Evolutionary conservation across 2,888 invertebrate species (phyloP).

Genomic region (Autographa pulchrina): DNA sequence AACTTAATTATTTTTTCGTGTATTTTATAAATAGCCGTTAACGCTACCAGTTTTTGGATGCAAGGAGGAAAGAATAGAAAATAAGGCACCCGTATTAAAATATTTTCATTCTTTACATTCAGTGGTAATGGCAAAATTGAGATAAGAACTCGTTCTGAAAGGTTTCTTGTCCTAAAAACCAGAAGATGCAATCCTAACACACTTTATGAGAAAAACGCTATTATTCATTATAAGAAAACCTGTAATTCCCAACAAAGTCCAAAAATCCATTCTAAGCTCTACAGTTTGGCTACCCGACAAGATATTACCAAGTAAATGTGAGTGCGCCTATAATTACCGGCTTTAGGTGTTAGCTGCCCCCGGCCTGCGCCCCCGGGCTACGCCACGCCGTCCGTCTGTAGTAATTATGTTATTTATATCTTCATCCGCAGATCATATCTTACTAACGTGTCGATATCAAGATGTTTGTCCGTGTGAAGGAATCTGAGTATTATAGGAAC

Average conservation of each 20-base stretch:
- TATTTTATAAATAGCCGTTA: too few species aligned
- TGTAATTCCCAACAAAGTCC: not conserved
- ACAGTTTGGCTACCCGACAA: constrained; percentile 49
- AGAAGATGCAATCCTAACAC: not conserved
- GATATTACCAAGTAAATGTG: constrained; percentile 57
- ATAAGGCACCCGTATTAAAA: too few species aligned
- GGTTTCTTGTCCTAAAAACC: too few species aligned
- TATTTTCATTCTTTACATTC: too few species aligned
- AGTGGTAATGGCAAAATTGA: too few species aligned
- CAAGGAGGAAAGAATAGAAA: too few species aligned
- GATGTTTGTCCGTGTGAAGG: constrained; percentile 11
- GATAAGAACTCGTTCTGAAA: too few species aligned
- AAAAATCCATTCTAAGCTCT: constrained; percentile 27
- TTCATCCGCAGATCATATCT: constrained; percentile 60
- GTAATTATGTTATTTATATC: constrained; percentile 63
- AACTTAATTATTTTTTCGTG: too few species aligned
- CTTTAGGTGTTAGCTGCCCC: constrained; percentile 58
- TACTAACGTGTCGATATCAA: constrained; percentile 27
- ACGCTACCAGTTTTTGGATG: too few species aligned
- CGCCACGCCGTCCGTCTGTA: constrained; percentile 35
- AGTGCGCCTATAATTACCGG: constrained; percentile 51
- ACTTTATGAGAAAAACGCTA: too few species aligned
- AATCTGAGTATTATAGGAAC: not conserved
- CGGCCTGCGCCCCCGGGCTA: constrained; percentile 19
- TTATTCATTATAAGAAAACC: not conserved